phyloP scores from a whole-genome alignment of 1,140 invertebrate genomes.

The Bombus soroeensis region DNA sequence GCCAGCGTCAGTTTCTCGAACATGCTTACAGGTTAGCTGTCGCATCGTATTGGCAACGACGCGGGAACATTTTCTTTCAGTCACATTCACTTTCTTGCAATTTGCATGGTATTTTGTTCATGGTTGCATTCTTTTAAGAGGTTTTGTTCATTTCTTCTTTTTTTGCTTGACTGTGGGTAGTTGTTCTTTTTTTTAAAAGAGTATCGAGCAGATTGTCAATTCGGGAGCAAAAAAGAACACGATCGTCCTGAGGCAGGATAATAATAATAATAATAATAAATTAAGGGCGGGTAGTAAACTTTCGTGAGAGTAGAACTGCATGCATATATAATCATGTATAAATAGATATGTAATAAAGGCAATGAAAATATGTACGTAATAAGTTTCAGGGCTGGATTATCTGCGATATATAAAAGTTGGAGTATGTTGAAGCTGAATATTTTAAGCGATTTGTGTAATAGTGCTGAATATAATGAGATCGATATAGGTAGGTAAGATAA shows the following conservation, averaged over 20 bases:
- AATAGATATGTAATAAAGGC: slow-evolving; percentile 62
- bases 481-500: slow-evolving; percentile 63
- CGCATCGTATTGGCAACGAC: slow-evolving; percentile 54
- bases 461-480: slow-evolving; percentile 69
- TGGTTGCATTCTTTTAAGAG: slow-evolving; percentile 25
- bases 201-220: slow-evolving; percentile 53
- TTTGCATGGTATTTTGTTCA: slow-evolving; percentile 26
- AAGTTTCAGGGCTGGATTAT: slow-evolving; percentile 56
- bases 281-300: slow-evolving; percentile 14
- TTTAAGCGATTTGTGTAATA: slow-evolving; percentile 66
- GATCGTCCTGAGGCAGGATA: slow-evolving; percentile 51
- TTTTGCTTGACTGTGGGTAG: neutral
- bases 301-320: slow-evolving; percentile 67
- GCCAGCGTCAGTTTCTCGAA: neutral
- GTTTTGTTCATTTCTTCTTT: neutral
- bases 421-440: slow-evolving; percentile 70
- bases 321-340: slow-evolving; percentile 66
- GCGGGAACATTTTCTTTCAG: slow-evolving; percentile 57
- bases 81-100: slow-evolving; percentile 31
- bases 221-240: slow-evolving; percentile 41
- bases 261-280: slow-evolving; percentile 16
- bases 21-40: neutral
- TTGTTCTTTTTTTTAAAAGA: neutral
- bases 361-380: slow-evolving; percentile 59
- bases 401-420: slow-evolving; percentile 62